Base-by-base conservation (phyloP, 2,888 invertebrate species). In the Shargacucullia verbasci region DNA sequence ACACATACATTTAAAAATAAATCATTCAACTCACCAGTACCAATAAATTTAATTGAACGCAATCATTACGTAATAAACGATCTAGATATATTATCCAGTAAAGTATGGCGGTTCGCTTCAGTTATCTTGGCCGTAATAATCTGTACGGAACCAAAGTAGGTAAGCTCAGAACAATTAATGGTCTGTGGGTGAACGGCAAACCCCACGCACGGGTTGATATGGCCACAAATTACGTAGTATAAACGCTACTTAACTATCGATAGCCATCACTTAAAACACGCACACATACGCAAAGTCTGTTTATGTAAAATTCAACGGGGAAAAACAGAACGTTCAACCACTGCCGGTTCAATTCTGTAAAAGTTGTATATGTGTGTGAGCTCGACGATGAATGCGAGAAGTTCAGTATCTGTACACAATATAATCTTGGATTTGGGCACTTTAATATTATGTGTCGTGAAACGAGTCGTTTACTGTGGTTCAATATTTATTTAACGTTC, bases 161-260 rank as follows among this genome's bases (percentile, higher is more conserved):
- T 75, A 70, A 71, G 72, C 71, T 58, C 54, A 41, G 61, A 69
- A 78, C 80, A 77, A 83, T 81, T 82, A 81, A 81, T 83, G 79
- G 79, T 71, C 64, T 73, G 78, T 49, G 79, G 76, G 70, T 56
- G 70, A 45, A 15, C 41, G 25, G n/a, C 25, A 13, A n/a, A 43
- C 33, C 34, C 31, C 40, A 41, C 40, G 25, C 40, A 13, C 11
- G 11, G 48, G 48, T 14, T 11, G 37, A 40, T 37, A 25, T 20
- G 44, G 13, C 11, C 14, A 15, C 35, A 9, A 44, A 54, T 39
- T 35, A 35, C 45, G n/a, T 37, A 9, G 15, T 27, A 35, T n/a
- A 41, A 29, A 29, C 6, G 1, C 10, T 10, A 27, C 4, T 15
- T 6, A 3, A 37, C 1, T 13, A 7, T 37, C 27, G n/a, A 13